Base-by-base conservation (phyloP, 1,140 invertebrate species). In the Augochlora pura region DNA sequence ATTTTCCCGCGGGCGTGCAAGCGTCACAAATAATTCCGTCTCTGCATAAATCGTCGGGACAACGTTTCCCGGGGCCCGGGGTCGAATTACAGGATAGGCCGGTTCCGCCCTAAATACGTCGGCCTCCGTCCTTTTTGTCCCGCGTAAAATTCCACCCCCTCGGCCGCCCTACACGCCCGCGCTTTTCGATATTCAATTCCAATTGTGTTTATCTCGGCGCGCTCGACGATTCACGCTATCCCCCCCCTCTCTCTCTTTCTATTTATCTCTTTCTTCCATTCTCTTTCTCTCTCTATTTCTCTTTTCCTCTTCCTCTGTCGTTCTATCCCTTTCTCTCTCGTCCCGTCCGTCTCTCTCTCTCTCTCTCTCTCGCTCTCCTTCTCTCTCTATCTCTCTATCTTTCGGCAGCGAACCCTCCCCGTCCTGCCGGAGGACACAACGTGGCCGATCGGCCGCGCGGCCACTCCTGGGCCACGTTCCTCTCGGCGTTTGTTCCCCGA, bases 101-200 rank as follows among this genome's bases (percentile, higher is more conserved):
- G 39, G 75, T 71, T 82, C 76, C 83, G 77, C 84, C 81, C 80
- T 79, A 80, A 85, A 86, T 85, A 83, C 77, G 68, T 86, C 63
- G 80, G 57, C 52, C 32, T 59, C 57, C 27, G 60, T 23, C 66
- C 57, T 68, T 80, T 62, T 80, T 80, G 65, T 69, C n/a, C 75
- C 73, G 54, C 49, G 49, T 52, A 71, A 76, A 77, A 73, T 77
- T 83, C 69, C 69, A 39, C 71, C 74, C 74, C 68, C 16, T 32
- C 32, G 32, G 32, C 32, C 32, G 42, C 12, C 42, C 42, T 10
- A 0, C 42, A 2, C 21, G 9, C 21, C 16, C 59, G 57, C 49
- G 77, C 80, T 81, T 82, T 80, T 82, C 85, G 84, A 88, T 86
- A 87, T 87, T 86, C 86, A 81, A 87, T 81, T 78, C 68, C 80